Evolutionary conservation across 1,140 invertebrate species (phyloP), one percentile per base, ranked within the genome.

Genomic region (Helicoverpa armigera): DNA sequence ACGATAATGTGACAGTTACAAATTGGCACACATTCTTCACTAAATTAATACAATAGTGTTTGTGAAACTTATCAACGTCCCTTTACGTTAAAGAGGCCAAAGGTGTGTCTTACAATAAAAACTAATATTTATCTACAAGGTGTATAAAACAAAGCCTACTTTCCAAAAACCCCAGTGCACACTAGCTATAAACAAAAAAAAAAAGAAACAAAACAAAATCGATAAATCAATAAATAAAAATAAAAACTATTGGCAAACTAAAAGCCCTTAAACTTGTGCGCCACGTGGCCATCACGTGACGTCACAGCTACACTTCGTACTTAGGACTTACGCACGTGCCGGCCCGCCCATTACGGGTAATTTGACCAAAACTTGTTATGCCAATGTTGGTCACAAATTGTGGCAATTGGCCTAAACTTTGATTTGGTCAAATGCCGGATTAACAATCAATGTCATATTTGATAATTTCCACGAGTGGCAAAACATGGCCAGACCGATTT

Each of bases 311-410:
- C 29, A 29, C 61, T 35, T 56, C 51, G 83, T 80, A 74, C 80
- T 79, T 74, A 84, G 84, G 84, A 83, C 79, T 58, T 77, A 77
- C 78, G 82, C 86, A 88, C 88, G 86, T 88, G 74, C 61, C 81
- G 31, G 53, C 67, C 86, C 88, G 87, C 89, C 88, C 81, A 84
- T 83, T 54, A 61, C 73, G 84, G 87, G 88, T 76, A 88, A 87
- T 87, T 87, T 86, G 83, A 73, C 76, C 82, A 65, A 83, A 81
- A 84, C 50, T 86, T 84, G 79, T 83, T 83, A 61, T 67, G 18
- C 63, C n/a, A 23, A 48, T 72, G 65, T 51, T 43, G 16, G 72
- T 23, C 72, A 74, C 43, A 50, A 69, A 69, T 69, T 69, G 65
- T 69, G 43, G 43, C 16, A 48, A 72, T 75, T 74, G 31, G 54